A percentile compares a stretch with the other conserved stretches of the same genome.
phyloP scores from a whole-genome alignment of 2,113 vertebrate species.

The Pseudorhombus dupliciocellatus region DNA sequence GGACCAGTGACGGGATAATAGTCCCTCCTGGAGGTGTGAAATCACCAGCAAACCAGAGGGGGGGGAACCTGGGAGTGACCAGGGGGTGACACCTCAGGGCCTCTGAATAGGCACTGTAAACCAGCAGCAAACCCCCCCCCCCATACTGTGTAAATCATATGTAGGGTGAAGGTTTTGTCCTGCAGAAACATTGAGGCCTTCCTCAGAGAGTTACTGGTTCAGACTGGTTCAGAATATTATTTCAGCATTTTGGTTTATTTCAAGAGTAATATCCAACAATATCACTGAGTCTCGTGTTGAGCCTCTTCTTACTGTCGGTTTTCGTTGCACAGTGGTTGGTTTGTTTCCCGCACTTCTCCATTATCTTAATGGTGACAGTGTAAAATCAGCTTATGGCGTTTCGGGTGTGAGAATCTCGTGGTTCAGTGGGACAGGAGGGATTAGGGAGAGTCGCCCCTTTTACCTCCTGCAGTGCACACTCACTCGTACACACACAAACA shows the following conservation, averaged over 20 bases:
- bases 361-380: not conserved
- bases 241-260: not conserved
- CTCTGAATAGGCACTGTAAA: slow-evolving; percentile 53
- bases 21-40: slow-evolving; percentile 75
- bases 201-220: slow-evolving; percentile 27
- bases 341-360: not conserved
- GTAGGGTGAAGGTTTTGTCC: slow-evolving; percentile 17
- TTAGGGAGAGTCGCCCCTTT: slow-evolving; percentile 40
- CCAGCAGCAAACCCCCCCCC: slow-evolving; percentile 1
- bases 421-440: slow-evolving; percentile 30
- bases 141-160: slow-evolving; percentile 45
- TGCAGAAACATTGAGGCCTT: slow-evolving; percentile 33
- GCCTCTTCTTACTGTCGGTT: not conserved
- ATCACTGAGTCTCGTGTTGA: no score
- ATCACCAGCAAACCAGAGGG: slow-evolving; percentile 55
- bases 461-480: slow-evolving; percentile 38
- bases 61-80: slow-evolving; percentile 46
- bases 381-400: slow-evolving; percentile 8
- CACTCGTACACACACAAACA: not conserved
- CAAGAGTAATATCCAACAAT: not conserved
- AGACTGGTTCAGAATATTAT: slow-evolving; percentile 8
- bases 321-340: not conserved
- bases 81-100: slow-evolving; percentile 61
- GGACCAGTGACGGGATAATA: slow-evolving; percentile 66
- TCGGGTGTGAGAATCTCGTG: slow-evolving; percentile 20